These are phyloP conservation scores for Sinocyclocheilus grahami DNA, from an alignment of 2,113 vertebrate species.

Conservation along the genomic window DNA sequence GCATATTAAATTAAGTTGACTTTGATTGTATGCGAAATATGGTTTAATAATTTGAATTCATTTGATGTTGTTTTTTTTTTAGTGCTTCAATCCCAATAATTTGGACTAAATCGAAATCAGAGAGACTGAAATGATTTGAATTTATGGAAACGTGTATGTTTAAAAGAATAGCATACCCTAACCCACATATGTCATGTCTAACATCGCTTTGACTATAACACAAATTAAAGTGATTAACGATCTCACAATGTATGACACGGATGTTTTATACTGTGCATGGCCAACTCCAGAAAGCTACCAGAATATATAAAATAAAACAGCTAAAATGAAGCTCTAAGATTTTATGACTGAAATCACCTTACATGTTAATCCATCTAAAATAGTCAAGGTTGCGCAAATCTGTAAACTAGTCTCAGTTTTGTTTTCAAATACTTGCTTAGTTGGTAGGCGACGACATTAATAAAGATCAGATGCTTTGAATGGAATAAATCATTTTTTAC, in stretches of 20 bases:
- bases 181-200: slow-evolving; percentile 84
- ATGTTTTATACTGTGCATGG: slow-evolving; percentile 69
- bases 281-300: slow-evolving; percentile 67
- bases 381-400: slow-evolving; percentile 68
- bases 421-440: slow-evolving; percentile 63
- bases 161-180: slow-evolving; percentile 79
- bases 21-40: not conserved
- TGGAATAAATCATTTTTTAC: slow-evolving; percentile 82
- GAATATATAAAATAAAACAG: slow-evolving; percentile 56
- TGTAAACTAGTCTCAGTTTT: slow-evolving; percentile 59
- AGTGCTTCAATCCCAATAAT: not conserved
- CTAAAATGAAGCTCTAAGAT: slow-evolving; percentile 49
- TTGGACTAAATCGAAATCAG: slow-evolving; percentile 50
- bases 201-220: slow-evolving; percentile 80
- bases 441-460: slow-evolving; percentile 76
- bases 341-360: slow-evolving; percentile 65
- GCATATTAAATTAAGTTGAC: not conserved
- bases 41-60: not conserved
- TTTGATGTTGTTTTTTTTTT: not conserved
- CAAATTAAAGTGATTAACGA: slow-evolving; percentile 90
- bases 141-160: slow-evolving; percentile 65
- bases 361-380: slow-evolving; percentile 74
- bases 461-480: slow-evolving; percentile 80
- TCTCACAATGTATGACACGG: slow-evolving; percentile 81
- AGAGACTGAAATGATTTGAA: slow-evolving; percentile 63